Percentiles rank a stretch among this genome's conserved stretches.
phyloP scores from a whole-genome alignment of 1,140 invertebrate genomes.

The Caenorhabditis remanei region DNA sequence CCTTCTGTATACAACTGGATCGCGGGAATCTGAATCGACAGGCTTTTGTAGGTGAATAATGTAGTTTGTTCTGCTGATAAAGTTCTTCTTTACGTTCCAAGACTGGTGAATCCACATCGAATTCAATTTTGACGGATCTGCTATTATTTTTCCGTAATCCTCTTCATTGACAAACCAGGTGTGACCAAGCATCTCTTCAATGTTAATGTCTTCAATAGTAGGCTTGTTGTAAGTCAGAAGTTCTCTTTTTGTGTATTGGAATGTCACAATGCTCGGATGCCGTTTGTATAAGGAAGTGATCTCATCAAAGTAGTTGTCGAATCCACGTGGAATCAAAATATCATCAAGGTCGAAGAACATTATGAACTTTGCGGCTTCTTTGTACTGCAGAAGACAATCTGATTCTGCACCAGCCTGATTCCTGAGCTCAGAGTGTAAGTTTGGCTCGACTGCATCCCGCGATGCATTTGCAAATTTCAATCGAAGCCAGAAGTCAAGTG shows the following conservation, averaged over 20 bases:
- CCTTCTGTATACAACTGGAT: background rate
- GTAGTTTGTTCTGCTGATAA: background rate
- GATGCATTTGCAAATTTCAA: slow-evolving; percentile 6
- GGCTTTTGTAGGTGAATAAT: slow-evolving; percentile 3
- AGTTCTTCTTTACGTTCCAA: background rate
- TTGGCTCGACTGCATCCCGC: slow-evolving; percentile 13
- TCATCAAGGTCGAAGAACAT: slow-evolving; percentile 54
- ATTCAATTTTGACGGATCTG: background rate
- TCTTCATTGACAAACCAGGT: slow-evolving; percentile 18
- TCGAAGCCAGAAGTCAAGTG: slow-evolving; percentile 29
- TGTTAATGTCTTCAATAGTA: background rate
- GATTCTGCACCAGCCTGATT: slow-evolving; percentile 53
- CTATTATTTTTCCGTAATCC: background rate
- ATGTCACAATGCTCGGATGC: background rate
- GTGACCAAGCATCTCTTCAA: background rate
- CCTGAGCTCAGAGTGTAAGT: slow-evolving; percentile 52
- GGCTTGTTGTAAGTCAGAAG: background rate
- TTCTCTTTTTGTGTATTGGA: background rate
- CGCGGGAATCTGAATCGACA: background rate
- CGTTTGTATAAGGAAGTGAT: background rate
- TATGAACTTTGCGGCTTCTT: slow-evolving; percentile 52
- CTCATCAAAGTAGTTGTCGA: slow-evolving; percentile 27
- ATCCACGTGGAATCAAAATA: slow-evolving; percentile 33
- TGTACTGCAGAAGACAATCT: slow-evolving; percentile 54
- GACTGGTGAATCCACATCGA: slow-evolving; percentile 17